Conservation (phyloP, 2,113 vertebrate species). For the Sarotherodon lohbergeri region DNA sequence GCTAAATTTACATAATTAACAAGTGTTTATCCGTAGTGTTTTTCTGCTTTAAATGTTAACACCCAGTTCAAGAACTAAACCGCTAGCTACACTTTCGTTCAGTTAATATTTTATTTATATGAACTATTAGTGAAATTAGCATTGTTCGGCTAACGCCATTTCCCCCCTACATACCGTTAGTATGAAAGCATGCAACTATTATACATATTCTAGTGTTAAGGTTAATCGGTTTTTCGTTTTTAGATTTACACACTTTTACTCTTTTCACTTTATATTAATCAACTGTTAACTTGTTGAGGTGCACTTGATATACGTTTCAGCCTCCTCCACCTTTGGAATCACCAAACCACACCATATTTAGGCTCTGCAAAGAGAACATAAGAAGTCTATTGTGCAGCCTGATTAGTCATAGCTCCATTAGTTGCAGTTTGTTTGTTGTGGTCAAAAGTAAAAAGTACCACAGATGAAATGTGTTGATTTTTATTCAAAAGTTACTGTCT, state of each 20-base stretch:
- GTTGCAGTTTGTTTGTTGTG: not conserved
- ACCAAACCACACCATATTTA: not conserved
- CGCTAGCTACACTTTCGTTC: not conserved
- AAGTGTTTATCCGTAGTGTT: not conserved
- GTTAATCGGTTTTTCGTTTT: not conserved
- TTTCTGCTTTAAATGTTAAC: not conserved
- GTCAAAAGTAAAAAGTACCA: constrained; percentile 43
- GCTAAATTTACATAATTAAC: not conserved
- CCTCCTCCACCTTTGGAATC: not conserved
- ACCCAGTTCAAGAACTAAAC: not conserved
- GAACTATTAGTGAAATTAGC: not conserved
- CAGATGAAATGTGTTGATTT: constrained; percentile 91
- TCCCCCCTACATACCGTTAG: not conserved
- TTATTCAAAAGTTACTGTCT: constrained; percentile 99
- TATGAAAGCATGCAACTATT: not conserved
- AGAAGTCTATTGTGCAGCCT: not conserved
- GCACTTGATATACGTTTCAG: not conserved
- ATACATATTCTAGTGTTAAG: too few species aligned
- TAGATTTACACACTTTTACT: not conserved
- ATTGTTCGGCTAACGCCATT: not conserved
- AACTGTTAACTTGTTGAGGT: not conserved
- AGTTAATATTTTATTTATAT: not conserved
- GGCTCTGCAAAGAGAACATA: not conserved
- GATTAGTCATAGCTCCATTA: not conserved
- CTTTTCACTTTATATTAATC: not conserved